Percentiles rank a stretch among this genome's conserved stretches.
Conservation (phyloP, 2,113 vertebrate species). For the Plotosus lineatus region DNA sequence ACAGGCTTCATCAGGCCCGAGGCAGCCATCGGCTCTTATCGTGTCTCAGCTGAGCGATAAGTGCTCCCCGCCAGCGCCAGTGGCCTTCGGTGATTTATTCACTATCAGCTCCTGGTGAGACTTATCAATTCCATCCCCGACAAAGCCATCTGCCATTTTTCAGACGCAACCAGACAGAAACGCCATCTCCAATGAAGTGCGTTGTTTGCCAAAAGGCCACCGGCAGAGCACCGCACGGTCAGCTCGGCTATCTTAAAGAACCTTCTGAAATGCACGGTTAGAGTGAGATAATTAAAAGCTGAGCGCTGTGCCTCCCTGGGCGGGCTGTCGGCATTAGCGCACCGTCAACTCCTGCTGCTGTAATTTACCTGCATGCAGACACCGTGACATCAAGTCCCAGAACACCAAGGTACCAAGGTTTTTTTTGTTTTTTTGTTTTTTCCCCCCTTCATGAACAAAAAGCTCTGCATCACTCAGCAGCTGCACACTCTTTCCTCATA, state of each 20-base stretch:
- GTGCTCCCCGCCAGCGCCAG: slow-evolving; percentile 1
- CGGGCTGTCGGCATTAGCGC: slow-evolving; percentile 32
- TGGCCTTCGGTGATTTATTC: slow-evolving; percentile 38
- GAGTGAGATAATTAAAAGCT: slow-evolving; percentile 45
- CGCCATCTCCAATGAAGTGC: neutral
- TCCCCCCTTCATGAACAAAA: too few species aligned
- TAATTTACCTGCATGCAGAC: slow-evolving; percentile 49
- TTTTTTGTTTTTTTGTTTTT: too few species aligned
- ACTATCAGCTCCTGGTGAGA: slow-evolving; percentile 33
- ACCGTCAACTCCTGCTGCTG: slow-evolving; percentile 23
- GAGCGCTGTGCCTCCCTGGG: neutral
- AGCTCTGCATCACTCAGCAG: neutral
- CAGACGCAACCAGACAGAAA: slow-evolving; percentile 18
- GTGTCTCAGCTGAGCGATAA: slow-evolving; percentile 37
- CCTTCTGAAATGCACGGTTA: slow-evolving; percentile 23
- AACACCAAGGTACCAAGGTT: neutral
- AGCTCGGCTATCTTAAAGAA: neutral
- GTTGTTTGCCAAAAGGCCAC: neutral
- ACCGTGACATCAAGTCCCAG: slow-evolving; percentile 3
- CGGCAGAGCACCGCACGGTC: neutral
- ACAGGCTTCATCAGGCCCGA: slow-evolving; percentile 40
- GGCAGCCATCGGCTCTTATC: slow-evolving; percentile 28
- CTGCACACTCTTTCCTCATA: slow-evolving; percentile 5
- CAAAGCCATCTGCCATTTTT: slow-evolving; percentile 31
- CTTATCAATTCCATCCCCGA: slow-evolving; percentile 19